Evolutionary conservation across 2,888 invertebrate species (phyloP), one percentile per base, ranked within the genome.

Genomic region (Parochlus steinenii): DNA sequence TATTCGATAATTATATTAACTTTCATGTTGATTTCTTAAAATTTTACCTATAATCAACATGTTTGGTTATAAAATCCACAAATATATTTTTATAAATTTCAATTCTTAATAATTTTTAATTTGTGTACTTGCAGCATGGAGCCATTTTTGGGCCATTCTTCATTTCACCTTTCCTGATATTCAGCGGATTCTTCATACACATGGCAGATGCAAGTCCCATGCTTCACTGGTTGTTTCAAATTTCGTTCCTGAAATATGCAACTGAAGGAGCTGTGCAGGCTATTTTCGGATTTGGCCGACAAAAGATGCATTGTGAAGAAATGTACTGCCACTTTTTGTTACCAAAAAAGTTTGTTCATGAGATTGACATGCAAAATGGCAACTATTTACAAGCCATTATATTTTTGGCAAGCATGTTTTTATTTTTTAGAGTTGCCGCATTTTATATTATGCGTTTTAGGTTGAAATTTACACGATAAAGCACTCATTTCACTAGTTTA

Each of bases 131-230:
- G 39, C 64, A 92, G 86, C 72, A 81, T 50, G 89, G 87, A 10
- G 82, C 86, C 5, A 74, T 90, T 48, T 71, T 92, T 51, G 93
- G 92, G 5, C 86, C 92, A 6, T 74, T 92, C 43, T 71, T 78
- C 47, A 72, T 83, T 42, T 71, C 85, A 54, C 92, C 93, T 0
- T 86, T 90, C 51, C 69, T 83, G 16, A 67, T 87, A 45, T 92
- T 93, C 62, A 86, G 87, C 37, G 93, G 93, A 5, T 92, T 90
- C 61, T 92, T 93, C 54, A 73, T 93, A 2, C 79, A 76, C 48
- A 67, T 81, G 46, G 70, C 69, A 46, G 85, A 89, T 46, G 79
- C 87, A 3, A 86, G 86, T 6, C 56, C 59, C 1, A 72, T 72
- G 47, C 61, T 87, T 43, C 72, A 72, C 29, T 92, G 89, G 87